phyloP scores from a whole-genome alignment of 2,888 invertebrate species.

The Graphium colonna region DNA sequence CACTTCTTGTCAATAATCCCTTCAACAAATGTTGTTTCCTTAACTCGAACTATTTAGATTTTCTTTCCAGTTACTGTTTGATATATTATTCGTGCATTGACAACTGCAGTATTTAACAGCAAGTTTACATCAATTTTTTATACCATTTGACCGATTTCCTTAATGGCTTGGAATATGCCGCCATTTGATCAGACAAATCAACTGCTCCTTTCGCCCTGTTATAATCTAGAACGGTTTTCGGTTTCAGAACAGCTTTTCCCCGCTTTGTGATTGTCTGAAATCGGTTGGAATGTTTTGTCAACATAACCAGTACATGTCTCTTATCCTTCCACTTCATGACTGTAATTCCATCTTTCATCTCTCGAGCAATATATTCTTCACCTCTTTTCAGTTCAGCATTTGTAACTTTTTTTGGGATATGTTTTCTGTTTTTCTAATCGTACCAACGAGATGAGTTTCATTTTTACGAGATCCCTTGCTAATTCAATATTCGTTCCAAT shows the following conservation, averaged over 20 bases:
- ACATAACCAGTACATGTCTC: constrained; percentile 16
- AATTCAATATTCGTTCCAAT: constrained; percentile 33
- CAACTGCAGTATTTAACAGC: constrained; percentile 34
- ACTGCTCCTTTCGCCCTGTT: constrained; percentile 36
- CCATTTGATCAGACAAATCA: constrained; percentile 37
- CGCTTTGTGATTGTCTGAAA: constrained; percentile 21
- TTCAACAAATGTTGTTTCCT: constrained; percentile 14
- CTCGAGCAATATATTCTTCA: constrained; percentile 23
- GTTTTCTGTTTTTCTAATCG: constrained; percentile 30
- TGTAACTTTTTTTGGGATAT: constrained; percentile 32
- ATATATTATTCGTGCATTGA: constrained; percentile 30
- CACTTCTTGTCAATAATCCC: constrained; percentile 1
- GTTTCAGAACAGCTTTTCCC: constrained; percentile 23
- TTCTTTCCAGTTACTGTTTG: constrained; percentile 13
- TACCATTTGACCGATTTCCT: constrained; percentile 38
- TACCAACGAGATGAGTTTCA: constrained; percentile 30
- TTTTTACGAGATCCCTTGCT: constrained; percentile 29
- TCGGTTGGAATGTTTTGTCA: constrained; percentile 23
- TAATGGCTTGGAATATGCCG: constrained; percentile 32
- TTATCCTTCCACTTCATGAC: constrained; percentile 2
- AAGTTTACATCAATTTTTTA: constrained; percentile 34
- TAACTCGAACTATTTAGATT: constrained; percentile 14
- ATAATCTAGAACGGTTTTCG: constrained; percentile 35
- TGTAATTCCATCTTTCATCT: constrained; percentile 19
- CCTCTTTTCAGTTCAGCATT: constrained; percentile 30